A percentile compares a stretch with the other conserved stretches of the same genome.
These are phyloP conservation scores for Triplophysa siluroides DNA, from an alignment of 2,113 vertebrate genomes.

Conservation along the genomic window DNA sequence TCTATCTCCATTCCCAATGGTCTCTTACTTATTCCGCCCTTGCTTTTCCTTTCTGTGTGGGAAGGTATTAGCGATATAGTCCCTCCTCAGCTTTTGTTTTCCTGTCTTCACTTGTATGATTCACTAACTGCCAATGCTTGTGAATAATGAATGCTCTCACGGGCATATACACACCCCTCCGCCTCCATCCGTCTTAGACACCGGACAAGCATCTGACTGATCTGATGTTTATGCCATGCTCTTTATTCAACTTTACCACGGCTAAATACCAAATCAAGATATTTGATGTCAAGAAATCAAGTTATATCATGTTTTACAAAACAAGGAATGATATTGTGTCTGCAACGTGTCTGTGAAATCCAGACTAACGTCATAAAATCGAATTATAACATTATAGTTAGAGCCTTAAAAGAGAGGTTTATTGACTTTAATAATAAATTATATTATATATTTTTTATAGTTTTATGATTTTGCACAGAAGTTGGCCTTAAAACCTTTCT, in stretches of 20 bases:
- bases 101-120: constrained; percentile 20
- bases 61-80: constrained; percentile 40
- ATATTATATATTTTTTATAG: too few species aligned
- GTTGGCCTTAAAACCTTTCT: too few species aligned
- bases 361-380: too few species aligned
- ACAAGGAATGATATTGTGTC: too few species aligned
- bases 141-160: constrained; percentile 38
- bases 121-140: background rate
- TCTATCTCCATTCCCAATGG: constrained; percentile 24
- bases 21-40: constrained; percentile 14
- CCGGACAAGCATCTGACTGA: background rate
- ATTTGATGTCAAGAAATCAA: too few species aligned
- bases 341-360: too few species aligned
- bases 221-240: background rate
- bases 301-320: too few species aligned
- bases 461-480: too few species aligned
- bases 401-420: too few species aligned
- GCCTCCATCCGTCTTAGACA: background rate
- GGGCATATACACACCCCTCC: background rate
- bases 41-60: constrained; percentile 16
- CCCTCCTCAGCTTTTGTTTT: constrained; percentile 26
- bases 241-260: background rate
- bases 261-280: too few species aligned
- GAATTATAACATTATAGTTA: too few species aligned
- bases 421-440: too few species aligned